Evolutionary conservation across 2,113 vertebrate species (phyloP).

Genomic region (Calyptommatus sinebrachiatus): DNA sequence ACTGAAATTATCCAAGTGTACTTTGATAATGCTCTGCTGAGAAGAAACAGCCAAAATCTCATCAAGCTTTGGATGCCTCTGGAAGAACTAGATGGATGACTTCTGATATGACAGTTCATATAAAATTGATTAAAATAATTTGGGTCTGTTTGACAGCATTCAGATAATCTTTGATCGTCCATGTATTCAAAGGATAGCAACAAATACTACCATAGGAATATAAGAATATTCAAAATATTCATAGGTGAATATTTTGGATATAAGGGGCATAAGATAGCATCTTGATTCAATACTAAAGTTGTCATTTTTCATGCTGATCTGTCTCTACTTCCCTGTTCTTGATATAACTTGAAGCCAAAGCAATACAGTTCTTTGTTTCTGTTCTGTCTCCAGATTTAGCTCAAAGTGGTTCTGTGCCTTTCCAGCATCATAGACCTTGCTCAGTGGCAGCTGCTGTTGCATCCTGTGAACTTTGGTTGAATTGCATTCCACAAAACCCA

Average conservation of each 20-base stretch:
- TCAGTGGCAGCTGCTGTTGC: not conserved
- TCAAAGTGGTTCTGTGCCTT: not conserved
- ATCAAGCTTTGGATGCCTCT: not conserved
- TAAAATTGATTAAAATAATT: not conserved
- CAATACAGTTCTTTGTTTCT: not conserved
- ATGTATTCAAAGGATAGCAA: not conserved
- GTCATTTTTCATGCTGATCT: not conserved
- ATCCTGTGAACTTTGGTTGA: not conserved
- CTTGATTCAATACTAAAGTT: not conserved
- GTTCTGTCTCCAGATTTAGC: not conserved
- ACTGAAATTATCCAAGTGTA: not conserved
- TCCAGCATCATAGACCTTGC: not conserved
- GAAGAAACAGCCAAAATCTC: not conserved
- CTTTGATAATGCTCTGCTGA: not conserved
- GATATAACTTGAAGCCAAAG: not conserved
- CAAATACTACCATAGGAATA: not conserved
- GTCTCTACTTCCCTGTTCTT: not conserved
- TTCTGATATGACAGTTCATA: not conserved
- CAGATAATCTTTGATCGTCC: not conserved
- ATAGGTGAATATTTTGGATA: not conserved
- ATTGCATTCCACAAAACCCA: not conserved
- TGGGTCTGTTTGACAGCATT: not conserved
- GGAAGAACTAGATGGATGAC: not conserved
- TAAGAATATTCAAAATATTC: too few relatives aligned
- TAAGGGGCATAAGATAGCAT: not conserved